These are phyloP conservation scores for Muscicapa striata DNA, from an alignment of 2,797 vertebrate genomes.

Conservation along the genomic window DNA sequence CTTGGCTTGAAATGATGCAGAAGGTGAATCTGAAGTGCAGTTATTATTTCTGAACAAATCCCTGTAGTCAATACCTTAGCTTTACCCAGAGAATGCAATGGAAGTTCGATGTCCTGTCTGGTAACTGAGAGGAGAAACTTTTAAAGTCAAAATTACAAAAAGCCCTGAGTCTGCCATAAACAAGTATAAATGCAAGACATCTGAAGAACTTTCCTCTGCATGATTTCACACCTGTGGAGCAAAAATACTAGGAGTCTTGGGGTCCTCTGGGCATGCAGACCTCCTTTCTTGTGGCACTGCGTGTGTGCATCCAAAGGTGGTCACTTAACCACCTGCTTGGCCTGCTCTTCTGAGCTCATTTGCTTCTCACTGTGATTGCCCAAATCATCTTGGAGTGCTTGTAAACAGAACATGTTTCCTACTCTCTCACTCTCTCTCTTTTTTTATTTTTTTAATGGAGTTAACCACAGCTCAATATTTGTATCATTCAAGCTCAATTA, in stretches of 20 bases:
- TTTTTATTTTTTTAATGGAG: not conserved
- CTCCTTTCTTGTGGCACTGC: not conserved
- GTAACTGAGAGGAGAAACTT: not conserved
- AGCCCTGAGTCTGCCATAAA: not conserved
- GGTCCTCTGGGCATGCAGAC: not conserved
- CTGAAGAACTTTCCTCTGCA: not conserved
- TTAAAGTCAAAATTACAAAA: not conserved
- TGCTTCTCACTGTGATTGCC: not conserved
- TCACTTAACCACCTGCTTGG: not conserved
- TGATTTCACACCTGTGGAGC: not conserved
- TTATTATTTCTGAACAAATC: not conserved
- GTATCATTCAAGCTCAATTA: conserved; percentile 57
- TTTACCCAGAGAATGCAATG: not conserved
- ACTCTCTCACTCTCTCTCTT: not conserved
- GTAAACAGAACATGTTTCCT: not conserved
- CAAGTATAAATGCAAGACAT: rapidly evolving
- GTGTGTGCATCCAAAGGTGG: not conserved
- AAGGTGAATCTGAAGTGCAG: not conserved
- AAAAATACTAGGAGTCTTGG: not conserved
- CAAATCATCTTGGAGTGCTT: not conserved
- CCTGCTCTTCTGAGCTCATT: not conserved
- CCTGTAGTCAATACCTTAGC: not conserved
- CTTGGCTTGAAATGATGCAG: not conserved
- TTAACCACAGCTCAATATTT: conserved; percentile 51
- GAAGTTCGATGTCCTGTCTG: not conserved